These are phyloP conservation scores for Acrocephalus kingi DNA, from an alignment of 2,113 vertebrate species.

Conservation along the genomic window DNA sequence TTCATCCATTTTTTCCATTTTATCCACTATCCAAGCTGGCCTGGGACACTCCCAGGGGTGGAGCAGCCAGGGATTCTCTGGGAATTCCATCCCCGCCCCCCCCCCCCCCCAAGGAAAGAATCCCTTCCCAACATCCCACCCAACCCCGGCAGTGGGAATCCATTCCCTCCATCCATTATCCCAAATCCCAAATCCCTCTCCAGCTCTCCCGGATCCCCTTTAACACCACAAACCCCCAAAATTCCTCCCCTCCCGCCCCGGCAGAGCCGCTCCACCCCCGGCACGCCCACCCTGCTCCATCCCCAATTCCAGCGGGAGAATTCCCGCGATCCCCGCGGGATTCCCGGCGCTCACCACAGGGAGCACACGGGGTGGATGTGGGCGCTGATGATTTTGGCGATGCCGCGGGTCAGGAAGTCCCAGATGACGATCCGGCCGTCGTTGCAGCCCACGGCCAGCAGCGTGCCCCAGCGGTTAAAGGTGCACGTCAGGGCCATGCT, in stretches of 20 bases:
- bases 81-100: too few relatives aligned
- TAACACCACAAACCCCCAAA: too few relatives aligned
- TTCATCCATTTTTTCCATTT: too few relatives aligned
- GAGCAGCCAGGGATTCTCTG: too few relatives aligned
- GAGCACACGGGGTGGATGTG: conserved; percentile 98
- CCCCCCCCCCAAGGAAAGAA: too few relatives aligned
- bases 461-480: conserved; percentile 97
- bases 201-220: neutral
- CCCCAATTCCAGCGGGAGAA: too few relatives aligned
- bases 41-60: too few relatives aligned
- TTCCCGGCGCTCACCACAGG: conserved; percentile 76
- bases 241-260: neutral
- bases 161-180: neutral
- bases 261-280: neutral
- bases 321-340: too few relatives aligned
- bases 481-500: conserved; percentile 99
- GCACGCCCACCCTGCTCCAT: neutral
- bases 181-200: neutral
- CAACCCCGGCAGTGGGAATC: too few relatives aligned
- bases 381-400: conserved; percentile 98
- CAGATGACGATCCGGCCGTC: conserved; percentile 98
- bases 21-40: too few relatives aligned
- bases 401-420: conserved; percentile 96
- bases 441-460: conserved; percentile 96
- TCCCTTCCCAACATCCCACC: too few relatives aligned